Conservation (phyloP, 2,888 invertebrate species). For the Dorcus parallelipipedus region DNA sequence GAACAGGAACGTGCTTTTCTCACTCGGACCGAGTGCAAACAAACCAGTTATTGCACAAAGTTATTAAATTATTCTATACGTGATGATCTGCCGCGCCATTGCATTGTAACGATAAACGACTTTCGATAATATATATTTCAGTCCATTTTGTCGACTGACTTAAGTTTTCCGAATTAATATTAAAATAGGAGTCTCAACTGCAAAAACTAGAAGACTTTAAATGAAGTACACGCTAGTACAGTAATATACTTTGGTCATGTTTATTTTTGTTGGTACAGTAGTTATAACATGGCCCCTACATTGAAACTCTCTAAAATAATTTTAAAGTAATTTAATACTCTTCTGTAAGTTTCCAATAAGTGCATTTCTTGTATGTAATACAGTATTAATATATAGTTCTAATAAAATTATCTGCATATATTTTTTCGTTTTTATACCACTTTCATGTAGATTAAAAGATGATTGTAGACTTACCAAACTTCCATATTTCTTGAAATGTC, state of each 20-base stretch:
- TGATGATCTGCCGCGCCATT: conserved; percentile 48
- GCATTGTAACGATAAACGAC: conserved; percentile 35
- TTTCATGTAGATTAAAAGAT: no score
- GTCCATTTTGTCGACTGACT: conserved; percentile 25
- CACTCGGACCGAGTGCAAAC: conserved; percentile 43
- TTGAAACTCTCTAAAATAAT: conserved; percentile 35
- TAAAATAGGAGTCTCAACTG: conserved; percentile 24
- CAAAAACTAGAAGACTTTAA: conserved; percentile 21
- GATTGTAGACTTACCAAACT: no score
- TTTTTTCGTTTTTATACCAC: not conserved
- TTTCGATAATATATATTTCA: conserved; percentile 28
- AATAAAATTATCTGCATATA: conserved; percentile 19
- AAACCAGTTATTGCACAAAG: conserved; percentile 37
- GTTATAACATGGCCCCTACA: conserved; percentile 31
- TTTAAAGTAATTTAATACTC: conserved; percentile 50
- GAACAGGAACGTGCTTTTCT: conserved; percentile 42
- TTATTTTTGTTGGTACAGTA: conserved; percentile 32
- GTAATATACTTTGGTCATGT: conserved; percentile 32
- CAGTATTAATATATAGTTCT: conserved; percentile 64
- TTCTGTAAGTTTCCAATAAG: conserved; percentile 86
- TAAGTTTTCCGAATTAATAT: conserved; percentile 25
- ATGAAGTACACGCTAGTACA: conserved; percentile 23
- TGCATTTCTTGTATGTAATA: conserved; percentile 90
- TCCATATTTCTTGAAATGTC: no score
- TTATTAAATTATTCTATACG: conserved; percentile 44